Conservation (phyloP, 1,140 invertebrate genomes). For the Drosophila santomea region DNA sequence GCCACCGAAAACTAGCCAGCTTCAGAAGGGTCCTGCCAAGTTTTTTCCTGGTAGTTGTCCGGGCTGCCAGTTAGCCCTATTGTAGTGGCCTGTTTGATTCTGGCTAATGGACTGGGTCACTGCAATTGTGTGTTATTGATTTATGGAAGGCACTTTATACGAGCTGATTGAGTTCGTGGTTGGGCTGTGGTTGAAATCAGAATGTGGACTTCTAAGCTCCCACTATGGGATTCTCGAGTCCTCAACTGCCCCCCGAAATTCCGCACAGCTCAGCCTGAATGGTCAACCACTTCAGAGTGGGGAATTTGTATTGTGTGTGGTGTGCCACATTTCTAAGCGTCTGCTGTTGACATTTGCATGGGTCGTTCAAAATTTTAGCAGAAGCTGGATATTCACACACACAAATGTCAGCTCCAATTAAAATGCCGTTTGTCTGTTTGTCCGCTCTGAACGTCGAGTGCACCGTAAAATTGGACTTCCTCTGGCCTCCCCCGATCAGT, state of each 20-base stretch:
- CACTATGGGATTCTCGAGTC: neutral
- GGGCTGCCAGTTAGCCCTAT: conserved; percentile 16
- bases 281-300: conserved; percentile 8
- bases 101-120: conserved; percentile 60
- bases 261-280: conserved; percentile 41
- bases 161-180: conserved; percentile 55
- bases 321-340: conserved; percentile 42
- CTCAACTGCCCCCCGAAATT: conserved; percentile 31
- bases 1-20: conserved; percentile 23
- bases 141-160: conserved; percentile 28
- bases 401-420: conserved; percentile 59
- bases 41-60: conserved; percentile 32
- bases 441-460: conserved; percentile 26
- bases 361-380: conserved; percentile 12
- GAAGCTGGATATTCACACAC: conserved; percentile 19
- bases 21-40: conserved; percentile 23
- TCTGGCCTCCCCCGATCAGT: conserved; percentile 33
- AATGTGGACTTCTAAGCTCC: neutral
- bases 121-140: conserved; percentile 60
- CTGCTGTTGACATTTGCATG: conserved; percentile 34
- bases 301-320: conserved; percentile 8
- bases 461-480: conserved; percentile 71
- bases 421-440: conserved; percentile 65
- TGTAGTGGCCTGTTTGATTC: neutral
- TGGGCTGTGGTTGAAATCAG: neutral